phyloP scores from a whole-genome alignment of 2,113 vertebrate genomes.

The Syngnathus typhle region DNA sequence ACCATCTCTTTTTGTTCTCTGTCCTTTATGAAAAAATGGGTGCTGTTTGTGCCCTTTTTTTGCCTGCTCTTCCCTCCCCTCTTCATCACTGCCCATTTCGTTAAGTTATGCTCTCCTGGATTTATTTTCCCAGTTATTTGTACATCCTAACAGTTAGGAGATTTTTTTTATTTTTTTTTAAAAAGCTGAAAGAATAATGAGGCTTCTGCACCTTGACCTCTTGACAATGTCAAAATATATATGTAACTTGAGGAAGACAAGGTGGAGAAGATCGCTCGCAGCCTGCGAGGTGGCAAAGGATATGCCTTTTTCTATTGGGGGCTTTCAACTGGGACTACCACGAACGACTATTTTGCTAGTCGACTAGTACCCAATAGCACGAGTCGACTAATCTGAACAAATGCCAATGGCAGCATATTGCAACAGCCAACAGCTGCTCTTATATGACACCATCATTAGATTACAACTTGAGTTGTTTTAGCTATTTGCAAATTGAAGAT shows the following conservation, averaged over 20 bases:
- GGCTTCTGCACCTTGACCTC: slow-evolving; percentile 26
- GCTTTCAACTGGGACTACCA: not conserved
- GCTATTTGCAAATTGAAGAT: too few species aligned
- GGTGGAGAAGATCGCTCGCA: not conserved
- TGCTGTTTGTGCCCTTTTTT: slow-evolving; percentile 20
- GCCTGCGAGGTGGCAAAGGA: not conserved
- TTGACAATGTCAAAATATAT: slow-evolving; percentile 11
- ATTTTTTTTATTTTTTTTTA: slow-evolving; percentile 11
- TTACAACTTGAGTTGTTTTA: too few species aligned
- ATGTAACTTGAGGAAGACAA: not conserved
- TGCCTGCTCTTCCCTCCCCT: slow-evolving; percentile 13
- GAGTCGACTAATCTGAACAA: too few species aligned
- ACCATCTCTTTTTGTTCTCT: slow-evolving; percentile 32
- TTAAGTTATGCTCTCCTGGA: slow-evolving; percentile 5
- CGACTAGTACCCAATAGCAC: too few species aligned
- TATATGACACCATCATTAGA: too few species aligned
- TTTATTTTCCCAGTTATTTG: not conserved
- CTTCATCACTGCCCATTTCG: slow-evolving; percentile 9
- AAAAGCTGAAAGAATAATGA: slow-evolving; percentile 12
- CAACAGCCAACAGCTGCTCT: too few species aligned
- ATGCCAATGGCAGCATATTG: too few species aligned
- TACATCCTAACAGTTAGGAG: slow-evolving; percentile 10
- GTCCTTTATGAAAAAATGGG: slow-evolving; percentile 38
- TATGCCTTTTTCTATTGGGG: slow-evolving; percentile 13
- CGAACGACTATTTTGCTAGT: too few species aligned